Conservation (phyloP, 2,888 invertebrate genomes). For the Amiota communis region DNA sequence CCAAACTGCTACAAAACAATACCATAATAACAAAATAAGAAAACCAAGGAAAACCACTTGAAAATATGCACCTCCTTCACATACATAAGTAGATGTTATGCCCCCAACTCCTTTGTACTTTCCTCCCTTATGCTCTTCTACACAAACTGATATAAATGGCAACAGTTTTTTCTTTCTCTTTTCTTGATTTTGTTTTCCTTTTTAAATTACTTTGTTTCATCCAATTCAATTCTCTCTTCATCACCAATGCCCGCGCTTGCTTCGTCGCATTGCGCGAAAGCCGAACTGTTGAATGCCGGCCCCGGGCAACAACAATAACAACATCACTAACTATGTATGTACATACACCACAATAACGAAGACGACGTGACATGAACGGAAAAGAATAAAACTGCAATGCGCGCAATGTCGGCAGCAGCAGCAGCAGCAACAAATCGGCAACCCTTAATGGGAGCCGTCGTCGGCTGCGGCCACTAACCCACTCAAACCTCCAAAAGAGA, state of each 20-base stretch:
- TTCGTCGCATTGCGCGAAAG: conserved; percentile 38
- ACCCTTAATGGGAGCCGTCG: background rate
- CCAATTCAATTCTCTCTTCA: background rate
- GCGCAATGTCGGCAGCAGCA: conserved; percentile 1
- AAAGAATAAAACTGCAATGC: conserved; percentile 18
- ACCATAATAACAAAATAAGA: background rate
- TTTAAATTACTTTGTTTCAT: background rate
- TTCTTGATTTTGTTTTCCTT: background rate
- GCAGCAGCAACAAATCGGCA: conserved; percentile 14
- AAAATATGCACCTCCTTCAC: conserved; percentile 27
- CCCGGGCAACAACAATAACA: conserved; percentile 26
- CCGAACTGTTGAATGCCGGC: conserved; percentile 69
- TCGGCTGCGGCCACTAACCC: conserved; percentile 50
- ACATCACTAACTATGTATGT: background rate
- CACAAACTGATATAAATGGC: conserved; percentile 2
- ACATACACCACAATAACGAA: conserved; percentile 23
- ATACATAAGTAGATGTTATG: background rate
- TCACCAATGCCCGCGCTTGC: too few species aligned
- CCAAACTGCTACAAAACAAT: background rate
- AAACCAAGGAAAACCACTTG: conserved; percentile 19
- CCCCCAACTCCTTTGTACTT: too few species aligned
- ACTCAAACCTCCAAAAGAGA: conserved; percentile 39
- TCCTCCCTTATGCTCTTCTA: background rate
- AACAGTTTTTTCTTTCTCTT: conserved; percentile 13
- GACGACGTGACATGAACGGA: background rate